Conservation (phyloP, 2,113 vertebrate genomes). For the Eclectus roratus region DNA sequence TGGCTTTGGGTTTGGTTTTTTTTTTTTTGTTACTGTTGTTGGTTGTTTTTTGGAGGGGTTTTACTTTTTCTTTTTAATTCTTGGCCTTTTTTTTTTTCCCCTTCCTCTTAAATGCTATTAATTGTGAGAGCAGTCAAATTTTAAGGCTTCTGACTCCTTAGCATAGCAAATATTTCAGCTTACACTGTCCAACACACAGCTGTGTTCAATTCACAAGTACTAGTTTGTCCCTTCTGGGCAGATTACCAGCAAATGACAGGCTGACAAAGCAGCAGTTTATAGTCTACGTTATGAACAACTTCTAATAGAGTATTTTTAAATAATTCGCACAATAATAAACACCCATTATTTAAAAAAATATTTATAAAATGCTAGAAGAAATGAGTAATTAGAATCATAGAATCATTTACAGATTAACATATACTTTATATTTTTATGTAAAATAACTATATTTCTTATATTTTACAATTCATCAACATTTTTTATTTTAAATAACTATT, state of each 20-base stretch:
- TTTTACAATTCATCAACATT: not conserved
- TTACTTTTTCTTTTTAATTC: not conserved
- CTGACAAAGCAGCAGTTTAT: not conserved
- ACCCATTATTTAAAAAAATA: not conserved
- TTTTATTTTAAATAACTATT: not conserved
- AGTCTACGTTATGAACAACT: not conserved
- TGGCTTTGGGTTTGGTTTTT: not conserved
- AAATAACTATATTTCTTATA: not conserved
- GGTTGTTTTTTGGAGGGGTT: not conserved
- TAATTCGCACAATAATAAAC: not conserved
- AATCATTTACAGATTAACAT: not conserved
- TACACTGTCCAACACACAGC: not conserved
- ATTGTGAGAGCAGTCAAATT: not conserved
- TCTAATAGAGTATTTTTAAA: not conserved
- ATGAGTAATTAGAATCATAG: not conserved
- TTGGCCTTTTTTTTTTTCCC: not conserved
- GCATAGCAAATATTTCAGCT: not conserved
- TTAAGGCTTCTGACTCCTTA: not conserved
- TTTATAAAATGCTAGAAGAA: not conserved
- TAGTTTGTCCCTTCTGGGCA: not conserved
- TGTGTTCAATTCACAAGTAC: not conserved
- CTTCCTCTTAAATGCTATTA: not conserved
- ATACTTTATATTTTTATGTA: not conserved
- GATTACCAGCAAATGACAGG: not conserved
- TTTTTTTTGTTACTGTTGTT: not conserved